These are phyloP conservation scores for Oreochromis aureus DNA, from an alignment of 2,113 vertebrate genomes.

Conservation along the genomic window DNA sequence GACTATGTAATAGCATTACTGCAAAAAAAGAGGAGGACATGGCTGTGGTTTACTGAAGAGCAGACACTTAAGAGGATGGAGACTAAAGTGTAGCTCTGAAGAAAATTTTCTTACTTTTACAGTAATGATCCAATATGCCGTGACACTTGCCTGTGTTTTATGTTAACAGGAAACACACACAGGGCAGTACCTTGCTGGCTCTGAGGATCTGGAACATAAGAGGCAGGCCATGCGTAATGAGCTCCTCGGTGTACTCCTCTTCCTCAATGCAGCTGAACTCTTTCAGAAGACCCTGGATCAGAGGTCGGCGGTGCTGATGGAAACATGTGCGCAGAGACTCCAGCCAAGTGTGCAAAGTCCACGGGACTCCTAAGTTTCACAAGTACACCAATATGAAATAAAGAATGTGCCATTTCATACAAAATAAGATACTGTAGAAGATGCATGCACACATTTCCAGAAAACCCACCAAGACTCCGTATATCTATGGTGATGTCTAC, in stretches of 20 bases:
- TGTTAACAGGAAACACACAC: background rate
- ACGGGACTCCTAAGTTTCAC: conserved; percentile 80
- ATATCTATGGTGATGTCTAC: conserved; percentile 96
- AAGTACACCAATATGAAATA: background rate
- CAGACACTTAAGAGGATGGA: background rate
- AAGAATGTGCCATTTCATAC: background rate
- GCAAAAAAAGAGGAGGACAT: background rate
- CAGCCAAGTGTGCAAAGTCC: conserved; percentile 94
- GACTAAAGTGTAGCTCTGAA: background rate
- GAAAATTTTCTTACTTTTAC: background rate
- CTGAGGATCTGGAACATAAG: conserved; percentile 95
- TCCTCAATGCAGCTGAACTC: conserved; percentile 96
- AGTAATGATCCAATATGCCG: rapidly evolving
- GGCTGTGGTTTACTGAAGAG: background rate
- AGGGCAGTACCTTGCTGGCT: conserved; percentile 86
- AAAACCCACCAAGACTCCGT: conserved; percentile 85
- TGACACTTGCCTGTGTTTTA: background rate
- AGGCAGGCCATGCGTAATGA: conserved; percentile 89
- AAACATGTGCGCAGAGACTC: conserved; percentile 91
- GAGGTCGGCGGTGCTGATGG: conserved; percentile 87
- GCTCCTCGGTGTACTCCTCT: conserved; percentile 92
- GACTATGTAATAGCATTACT: background rate
- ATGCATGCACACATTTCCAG: background rate
- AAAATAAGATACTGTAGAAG: background rate
- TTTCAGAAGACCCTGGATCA: conserved; percentile 92